Evolutionary conservation across 1,140 invertebrate genomes (phyloP).

Genomic region (Trissolcus basalis): DNA sequence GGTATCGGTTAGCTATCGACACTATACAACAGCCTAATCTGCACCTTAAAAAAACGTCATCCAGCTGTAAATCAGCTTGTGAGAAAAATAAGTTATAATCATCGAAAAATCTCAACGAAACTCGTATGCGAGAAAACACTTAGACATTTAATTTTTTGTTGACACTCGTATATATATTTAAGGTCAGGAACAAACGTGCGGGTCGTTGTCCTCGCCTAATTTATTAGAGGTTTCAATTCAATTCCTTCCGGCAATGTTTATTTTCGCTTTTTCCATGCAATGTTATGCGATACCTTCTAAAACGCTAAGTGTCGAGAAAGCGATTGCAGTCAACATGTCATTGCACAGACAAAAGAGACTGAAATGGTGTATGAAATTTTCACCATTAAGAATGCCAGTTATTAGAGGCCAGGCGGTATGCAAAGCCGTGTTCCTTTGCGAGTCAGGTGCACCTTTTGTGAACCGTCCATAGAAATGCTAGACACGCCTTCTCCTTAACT

Average conservation of each 20-base stretch:
- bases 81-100: no score
- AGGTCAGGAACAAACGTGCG: background rate
- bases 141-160: no score
- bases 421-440: slow-evolving; percentile 17
- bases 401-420: slow-evolving; percentile 30
- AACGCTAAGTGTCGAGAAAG: slow-evolving; percentile 22
- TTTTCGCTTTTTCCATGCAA: background rate
- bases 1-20: no score
- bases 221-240: slow-evolving; percentile 40
- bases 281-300: slow-evolving; percentile 1
- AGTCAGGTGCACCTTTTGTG: slow-evolving; percentile 58
- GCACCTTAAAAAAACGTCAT: no score
- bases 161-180: no score
- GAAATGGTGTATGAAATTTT: slow-evolving; percentile 24
- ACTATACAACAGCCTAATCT: no score
- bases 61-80: no score
- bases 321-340: slow-evolving; percentile 8
- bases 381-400: slow-evolving; percentile 36
- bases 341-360: slow-evolving; percentile 21
- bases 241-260: slow-evolving; percentile 2
- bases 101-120: no score
- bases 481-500: slow-evolving; percentile 50
- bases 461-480: slow-evolving; percentile 30
- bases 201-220: slow-evolving; percentile 46
- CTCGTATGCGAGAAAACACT: no score